phyloP scores from a whole-genome alignment of 2,113 vertebrate genomes.

The Agapornis roseicollis region DNA sequence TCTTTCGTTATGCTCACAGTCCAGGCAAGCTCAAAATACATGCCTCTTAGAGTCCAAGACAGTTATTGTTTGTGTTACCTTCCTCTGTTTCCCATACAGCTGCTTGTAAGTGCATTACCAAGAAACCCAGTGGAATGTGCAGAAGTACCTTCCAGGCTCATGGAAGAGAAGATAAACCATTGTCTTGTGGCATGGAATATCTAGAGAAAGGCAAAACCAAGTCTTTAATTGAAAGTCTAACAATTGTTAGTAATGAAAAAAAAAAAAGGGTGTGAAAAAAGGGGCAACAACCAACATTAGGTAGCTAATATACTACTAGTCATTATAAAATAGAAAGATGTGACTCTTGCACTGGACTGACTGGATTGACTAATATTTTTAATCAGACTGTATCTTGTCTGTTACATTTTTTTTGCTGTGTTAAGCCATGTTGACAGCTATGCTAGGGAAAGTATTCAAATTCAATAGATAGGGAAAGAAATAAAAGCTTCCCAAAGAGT shows the following conservation, averaged over 20 bases:
- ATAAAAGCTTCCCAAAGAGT: slow-evolving; percentile 19
- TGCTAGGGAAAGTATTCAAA: not conserved
- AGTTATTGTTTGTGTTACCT: not conserved
- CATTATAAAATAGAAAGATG: not conserved
- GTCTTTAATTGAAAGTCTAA: not conserved
- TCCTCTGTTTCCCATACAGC: not conserved
- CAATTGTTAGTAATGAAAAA: not conserved
- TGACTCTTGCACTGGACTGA: not conserved
- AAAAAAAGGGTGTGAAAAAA: not conserved
- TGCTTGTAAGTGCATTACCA: not conserved
- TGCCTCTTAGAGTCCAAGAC: not conserved
- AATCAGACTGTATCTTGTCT: not conserved
- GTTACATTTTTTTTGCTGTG: not conserved
- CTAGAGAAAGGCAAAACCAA: not conserved
- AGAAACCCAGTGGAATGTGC: not conserved
- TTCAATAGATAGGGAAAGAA: not conserved
- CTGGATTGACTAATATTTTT: not conserved
- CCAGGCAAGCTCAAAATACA: not conserved
- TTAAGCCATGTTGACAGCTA: slow-evolving; percentile 25
- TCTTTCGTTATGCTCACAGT: not conserved
- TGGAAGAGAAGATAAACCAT: not conserved
- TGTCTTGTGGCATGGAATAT: not conserved
- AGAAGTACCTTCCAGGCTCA: not conserved
- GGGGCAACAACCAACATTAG: not conserved
- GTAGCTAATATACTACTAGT: not conserved